Base-by-base conservation (phyloP, 2,888 invertebrate genomes). In the Andrena praecox region DNA sequence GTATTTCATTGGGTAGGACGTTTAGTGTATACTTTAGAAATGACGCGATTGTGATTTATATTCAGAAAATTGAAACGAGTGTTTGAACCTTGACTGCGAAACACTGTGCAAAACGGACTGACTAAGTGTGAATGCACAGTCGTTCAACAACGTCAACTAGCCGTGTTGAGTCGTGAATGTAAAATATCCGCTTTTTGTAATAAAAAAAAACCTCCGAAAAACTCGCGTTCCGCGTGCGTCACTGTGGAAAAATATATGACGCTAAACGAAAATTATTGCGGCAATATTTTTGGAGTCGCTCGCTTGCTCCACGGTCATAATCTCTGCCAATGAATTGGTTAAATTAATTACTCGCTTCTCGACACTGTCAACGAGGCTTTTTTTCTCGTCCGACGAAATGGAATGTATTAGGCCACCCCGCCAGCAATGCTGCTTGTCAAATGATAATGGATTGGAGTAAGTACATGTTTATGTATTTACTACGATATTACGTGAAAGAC, bases 241-340 rank as follows among this genome's bases (percentile, higher is more conserved):
- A 63, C 35, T 0, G 68, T 8, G 59, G 35, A 54, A 56, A 70
- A 75, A 75, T 71, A 71, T 80, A 70, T 75, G 70, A 48, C 31
- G 69, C 54, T 82, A 70, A 75, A 80, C 70, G 66, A 33, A 62
- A 82, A 82, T 82, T 82, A 82, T 82, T 80, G 67, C 70, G 24
- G 66, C 80, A 50, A 71, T 82, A 80, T 82, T 80, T 82, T 35
- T 68, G n/a, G 29, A 33, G 12, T 20, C 50, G 56, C 29, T 68
- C 62, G 72, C 56, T 75, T 71, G 60, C 60, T 64, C 62, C 48
- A 16, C 74, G 31, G 31, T 48, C 70, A 75, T 75, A 75, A 80
- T 70, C 62, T 75, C 50, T 63, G 8, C 66, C 80, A 71, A 74
- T 67, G 70, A 42, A 63, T 80, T 80, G 67, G 20, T 67, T 67